Conservation (phyloP, 1,140 invertebrate genomes). For the Polypedilum pembai region DNA sequence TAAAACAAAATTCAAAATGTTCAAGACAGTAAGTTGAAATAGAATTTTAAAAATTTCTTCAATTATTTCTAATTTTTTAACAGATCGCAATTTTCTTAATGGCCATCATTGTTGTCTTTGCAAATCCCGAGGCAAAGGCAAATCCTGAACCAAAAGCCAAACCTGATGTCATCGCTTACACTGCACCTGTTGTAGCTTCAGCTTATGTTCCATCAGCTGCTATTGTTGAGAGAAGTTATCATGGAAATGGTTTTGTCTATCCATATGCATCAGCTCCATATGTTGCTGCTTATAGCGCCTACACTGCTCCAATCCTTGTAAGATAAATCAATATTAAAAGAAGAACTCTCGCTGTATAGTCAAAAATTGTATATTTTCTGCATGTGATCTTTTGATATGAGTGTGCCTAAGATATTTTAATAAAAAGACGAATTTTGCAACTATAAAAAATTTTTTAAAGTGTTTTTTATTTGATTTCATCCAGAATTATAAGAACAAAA, state of each 20-base stretch:
- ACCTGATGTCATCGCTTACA: background rate
- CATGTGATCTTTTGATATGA: too few relatives aligned
- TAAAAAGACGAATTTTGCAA: too few relatives aligned
- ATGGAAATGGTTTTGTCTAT: constrained; percentile 7
- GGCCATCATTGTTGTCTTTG: constrained; percentile 1
- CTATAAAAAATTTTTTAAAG: too few relatives aligned
- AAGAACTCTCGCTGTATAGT: too few relatives aligned
- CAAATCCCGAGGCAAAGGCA: background rate
- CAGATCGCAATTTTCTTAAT: constrained; percentile 8
- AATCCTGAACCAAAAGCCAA: background rate
- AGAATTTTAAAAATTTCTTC: background rate
- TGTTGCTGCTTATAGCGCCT: background rate
- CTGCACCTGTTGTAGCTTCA: background rate
- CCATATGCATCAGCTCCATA: background rate
- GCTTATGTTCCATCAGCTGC: background rate
- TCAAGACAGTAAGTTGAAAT: constrained; percentile 2
- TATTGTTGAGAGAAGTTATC: background rate
- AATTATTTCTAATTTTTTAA: background rate
- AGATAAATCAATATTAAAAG: background rate
- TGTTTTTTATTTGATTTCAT: too few relatives aligned
- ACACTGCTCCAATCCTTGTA: background rate
- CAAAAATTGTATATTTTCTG: too few relatives aligned
- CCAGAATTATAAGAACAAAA: too few relatives aligned
- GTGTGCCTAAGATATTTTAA: too few relatives aligned
- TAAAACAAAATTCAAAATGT: constrained; percentile 11